Evolutionary conservation across 2,113 vertebrate species (phyloP).

Genomic region (Orcinus orca): DNA sequence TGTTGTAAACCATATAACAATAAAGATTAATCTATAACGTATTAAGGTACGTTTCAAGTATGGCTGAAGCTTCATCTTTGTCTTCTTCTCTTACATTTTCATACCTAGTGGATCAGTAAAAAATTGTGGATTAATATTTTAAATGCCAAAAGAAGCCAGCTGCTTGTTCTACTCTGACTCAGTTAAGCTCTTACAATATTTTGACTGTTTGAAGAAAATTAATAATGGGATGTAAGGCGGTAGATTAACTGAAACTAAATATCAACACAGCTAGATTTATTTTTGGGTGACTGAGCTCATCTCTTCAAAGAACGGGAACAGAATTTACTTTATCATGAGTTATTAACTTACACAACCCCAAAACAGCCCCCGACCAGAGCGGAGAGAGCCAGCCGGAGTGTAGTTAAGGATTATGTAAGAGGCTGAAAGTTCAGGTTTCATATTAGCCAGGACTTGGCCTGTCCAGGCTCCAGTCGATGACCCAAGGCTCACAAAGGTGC

Average conservation of each 20-base stretch:
- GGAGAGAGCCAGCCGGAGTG: not conserved
- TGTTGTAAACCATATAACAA: slow-evolving; percentile 23
- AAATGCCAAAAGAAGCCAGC: slow-evolving; percentile 70
- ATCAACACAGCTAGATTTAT: slow-evolving; percentile 67
- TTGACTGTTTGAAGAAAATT: slow-evolving; percentile 77
- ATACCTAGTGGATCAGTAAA: slow-evolving; percentile 66
- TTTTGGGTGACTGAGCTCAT: slow-evolving; percentile 62
- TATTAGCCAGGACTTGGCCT: not conserved
- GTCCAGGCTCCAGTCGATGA: not conserved
- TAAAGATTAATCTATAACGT: not conserved
- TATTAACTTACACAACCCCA: slow-evolving; percentile 28
- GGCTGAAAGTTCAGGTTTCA: not conserved
- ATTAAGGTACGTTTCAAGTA: slow-evolving; percentile 10
- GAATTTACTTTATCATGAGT: slow-evolving; percentile 19
- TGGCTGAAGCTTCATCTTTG: slow-evolving; percentile 53
- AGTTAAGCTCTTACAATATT: slow-evolving; percentile 80
- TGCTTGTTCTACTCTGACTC: slow-evolving; percentile 79
- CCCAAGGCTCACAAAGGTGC: not conserved
- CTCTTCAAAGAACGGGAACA: slow-evolving; percentile 43
- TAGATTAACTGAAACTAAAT: slow-evolving; percentile 77
- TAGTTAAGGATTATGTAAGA: not conserved
- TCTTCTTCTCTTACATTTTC: slow-evolving; percentile 68
- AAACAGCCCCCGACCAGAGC: not conserved
- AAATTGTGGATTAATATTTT: slow-evolving; percentile 72
- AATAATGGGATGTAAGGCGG: slow-evolving; percentile 74